These are phyloP conservation scores for Formica exsecta DNA, from an alignment of 1,140 invertebrate genomes.

Conservation along the genomic window DNA sequence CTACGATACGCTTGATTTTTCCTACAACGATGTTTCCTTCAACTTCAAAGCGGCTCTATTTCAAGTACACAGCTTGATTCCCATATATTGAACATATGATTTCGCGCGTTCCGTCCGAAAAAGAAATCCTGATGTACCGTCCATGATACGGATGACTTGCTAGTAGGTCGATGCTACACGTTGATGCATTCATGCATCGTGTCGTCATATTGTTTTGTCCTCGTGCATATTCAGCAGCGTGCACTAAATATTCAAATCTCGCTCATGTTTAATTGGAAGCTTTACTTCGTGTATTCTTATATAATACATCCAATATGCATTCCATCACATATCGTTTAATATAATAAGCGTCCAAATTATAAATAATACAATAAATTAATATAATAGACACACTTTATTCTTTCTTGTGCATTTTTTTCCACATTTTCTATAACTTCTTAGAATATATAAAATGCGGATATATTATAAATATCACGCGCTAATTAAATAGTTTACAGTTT, in stretches of 20 bases:
- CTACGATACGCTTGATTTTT: conserved; percentile 53
- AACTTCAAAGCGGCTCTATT: conserved; percentile 42
- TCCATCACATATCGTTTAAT: background rate
- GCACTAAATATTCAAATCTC: conserved; percentile 39
- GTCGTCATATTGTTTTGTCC: conserved; percentile 52
- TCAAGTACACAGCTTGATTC: conserved; percentile 12
- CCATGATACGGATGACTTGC: conserved; percentile 57
- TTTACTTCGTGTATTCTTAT: conserved; percentile 2
- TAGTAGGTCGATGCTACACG: background rate
- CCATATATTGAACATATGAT: background rate
- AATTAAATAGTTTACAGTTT: conserved; percentile 25
- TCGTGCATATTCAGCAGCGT: conserved; percentile 52
- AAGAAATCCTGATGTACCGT: conserved; percentile 10
- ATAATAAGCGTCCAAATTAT: background rate
- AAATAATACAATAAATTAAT: background rate
- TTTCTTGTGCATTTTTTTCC: background rate
- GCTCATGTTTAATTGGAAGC: conserved; percentile 29
- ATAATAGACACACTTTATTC: background rate
- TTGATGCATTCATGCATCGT: conserved; percentile 35
- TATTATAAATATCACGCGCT: background rate
- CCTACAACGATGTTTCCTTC: conserved; percentile 9
- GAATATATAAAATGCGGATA: background rate
- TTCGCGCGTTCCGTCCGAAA: conserved; percentile 3
- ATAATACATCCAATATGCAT: background rate
- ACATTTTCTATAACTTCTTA: background rate